Evolutionary conservation across 1,140 invertebrate species (phyloP), one percentile per base, ranked within the genome.

Genomic region (Dinoponera quadriceps): DNA sequence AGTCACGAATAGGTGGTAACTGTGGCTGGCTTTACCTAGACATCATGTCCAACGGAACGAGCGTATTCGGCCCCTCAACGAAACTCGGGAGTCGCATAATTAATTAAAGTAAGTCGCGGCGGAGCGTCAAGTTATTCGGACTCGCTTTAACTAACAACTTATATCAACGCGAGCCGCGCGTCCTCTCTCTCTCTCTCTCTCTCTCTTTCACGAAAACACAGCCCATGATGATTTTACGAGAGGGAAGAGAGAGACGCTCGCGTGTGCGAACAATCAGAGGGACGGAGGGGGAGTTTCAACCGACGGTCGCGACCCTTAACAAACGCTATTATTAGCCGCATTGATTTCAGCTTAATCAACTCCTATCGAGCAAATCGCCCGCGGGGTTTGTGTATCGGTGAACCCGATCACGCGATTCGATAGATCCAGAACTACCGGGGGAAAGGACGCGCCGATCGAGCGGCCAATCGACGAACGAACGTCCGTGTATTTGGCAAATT

Each of bases 261-360:
- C n/a, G n/a, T n/a, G n/a, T n/a, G n/a, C n/a, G n/a, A n/a, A n/a
- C n/a, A n/a, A n/a, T n/a, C n/a, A n/a, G n/a, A n/a, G n/a, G n/a
- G n/a, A n/a, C n/a, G n/a, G n/a, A 33, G 2, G 5, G 29, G 29
- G 29, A 33, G 38, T 9, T 9, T 44, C 38, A 38, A 33, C 69
- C 33, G 51, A 66, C 13, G 65, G 33, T 22, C 69, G 57, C 54
- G 75, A 38, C 65, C 75, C 75, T 80, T 80, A 71, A 71, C 75
- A 80, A 71, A 80, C 33, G 33, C 55, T 60, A 71, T 71, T 80
- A 80, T 80, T 80, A 80, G 75, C 65, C 69, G 75, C 75, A 80
- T 80, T 80, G 75, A 80, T 80, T 69, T 80, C 38, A 65, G 75
- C 38, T 80, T 80, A 80, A 80, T 80, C 75, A 71, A 80, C 57